A percentile compares a stretch with the other conserved stretches of the same genome.
Evolutionary conservation across 2,888 invertebrate genomes (phyloP).

Genomic region (Luffia ferchaultella): DNA sequence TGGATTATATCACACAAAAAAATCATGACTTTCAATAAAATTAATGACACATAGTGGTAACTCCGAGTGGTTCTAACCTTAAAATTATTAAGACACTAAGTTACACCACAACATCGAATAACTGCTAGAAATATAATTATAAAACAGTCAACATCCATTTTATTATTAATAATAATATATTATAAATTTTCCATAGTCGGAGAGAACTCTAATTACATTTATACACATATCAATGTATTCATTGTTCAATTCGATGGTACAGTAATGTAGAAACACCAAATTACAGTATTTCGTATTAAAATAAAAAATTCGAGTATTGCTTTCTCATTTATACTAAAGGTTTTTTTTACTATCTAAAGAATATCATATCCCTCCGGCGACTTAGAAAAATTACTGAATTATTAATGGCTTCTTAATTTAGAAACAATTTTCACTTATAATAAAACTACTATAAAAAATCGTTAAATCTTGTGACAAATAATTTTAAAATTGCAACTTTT

Average conservation of each 20-base stretch:
- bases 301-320: conserved; percentile 63
- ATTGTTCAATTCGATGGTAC: conserved; percentile 37
- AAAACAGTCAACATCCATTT: conserved; percentile 69
- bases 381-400: too few relatives aligned
- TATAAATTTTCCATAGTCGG: conserved; percentile 58
- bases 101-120: conserved; percentile 68
- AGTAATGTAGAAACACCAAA: conserved; percentile 26
- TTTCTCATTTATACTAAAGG: conserved; percentile 60
- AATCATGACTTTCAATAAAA: not conserved
- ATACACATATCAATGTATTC: conserved; percentile 42
- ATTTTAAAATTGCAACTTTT: too few relatives aligned
- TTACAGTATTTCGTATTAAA: conserved; percentile 56
- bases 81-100: conserved; percentile 61
- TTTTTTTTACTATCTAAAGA: too few relatives aligned
- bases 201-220: conserved; percentile 46
- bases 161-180: conserved; percentile 58
- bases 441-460: too few relatives aligned
- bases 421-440: too few relatives aligned
- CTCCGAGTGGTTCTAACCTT: conserved; percentile 26
- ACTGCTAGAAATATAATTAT: conserved; percentile 65
- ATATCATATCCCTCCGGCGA: too few relatives aligned
- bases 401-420: too few relatives aligned
- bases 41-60: conserved; percentile 7
- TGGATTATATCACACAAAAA: too few relatives aligned
- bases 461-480: too few relatives aligned